phyloP scores from a whole-genome alignment of 2,888 invertebrate species.

The Drosophila neonasuta region DNA sequence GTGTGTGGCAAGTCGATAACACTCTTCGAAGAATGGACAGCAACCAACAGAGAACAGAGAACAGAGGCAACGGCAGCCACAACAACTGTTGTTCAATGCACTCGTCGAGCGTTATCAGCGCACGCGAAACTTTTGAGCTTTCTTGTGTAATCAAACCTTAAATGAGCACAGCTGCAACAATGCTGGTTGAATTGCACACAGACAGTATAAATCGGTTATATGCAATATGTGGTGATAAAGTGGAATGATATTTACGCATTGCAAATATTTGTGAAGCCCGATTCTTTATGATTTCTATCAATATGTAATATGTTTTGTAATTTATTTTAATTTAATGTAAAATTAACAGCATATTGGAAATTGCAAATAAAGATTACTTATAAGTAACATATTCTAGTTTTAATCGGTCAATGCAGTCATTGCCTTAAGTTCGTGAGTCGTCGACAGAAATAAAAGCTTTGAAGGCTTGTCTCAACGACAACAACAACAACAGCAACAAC shows the following conservation, averaged over 20 bases:
- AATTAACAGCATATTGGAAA: no score
- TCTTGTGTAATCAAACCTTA: slow-evolving; percentile 8
- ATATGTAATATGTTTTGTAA: no score
- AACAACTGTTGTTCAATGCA: slow-evolving; percentile 12
- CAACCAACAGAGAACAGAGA: not conserved
- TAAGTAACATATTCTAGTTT: slow-evolving; percentile 2
- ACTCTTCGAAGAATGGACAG: slow-evolving; percentile 11
- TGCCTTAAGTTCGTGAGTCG: slow-evolving; percentile 13
- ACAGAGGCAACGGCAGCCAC: not conserved
- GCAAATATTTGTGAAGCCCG: no score
- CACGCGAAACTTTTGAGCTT: not conserved
- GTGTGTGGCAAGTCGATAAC: slow-evolving; percentile 25
- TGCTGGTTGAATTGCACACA: slow-evolving; percentile 2
- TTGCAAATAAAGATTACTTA: not conserved
- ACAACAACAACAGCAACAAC: slow-evolving; percentile 24
- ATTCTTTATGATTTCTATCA: no score
- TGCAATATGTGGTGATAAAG: not conserved
- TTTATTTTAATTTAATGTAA: no score
- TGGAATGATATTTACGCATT: no score
- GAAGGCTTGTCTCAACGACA: slow-evolving; percentile 1
- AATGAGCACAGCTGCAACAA: slow-evolving; percentile 5
- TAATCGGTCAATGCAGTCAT: slow-evolving; percentile 31
- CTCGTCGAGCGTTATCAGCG: slow-evolving; percentile 21
- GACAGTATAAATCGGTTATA: not conserved
- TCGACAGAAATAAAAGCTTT: slow-evolving; percentile 12